Percentiles rank a stretch among this genome's conserved stretches.
Evolutionary conservation across 2,888 invertebrate species (phyloP).

Genomic region (Caenorhabditis sinica): DNA sequence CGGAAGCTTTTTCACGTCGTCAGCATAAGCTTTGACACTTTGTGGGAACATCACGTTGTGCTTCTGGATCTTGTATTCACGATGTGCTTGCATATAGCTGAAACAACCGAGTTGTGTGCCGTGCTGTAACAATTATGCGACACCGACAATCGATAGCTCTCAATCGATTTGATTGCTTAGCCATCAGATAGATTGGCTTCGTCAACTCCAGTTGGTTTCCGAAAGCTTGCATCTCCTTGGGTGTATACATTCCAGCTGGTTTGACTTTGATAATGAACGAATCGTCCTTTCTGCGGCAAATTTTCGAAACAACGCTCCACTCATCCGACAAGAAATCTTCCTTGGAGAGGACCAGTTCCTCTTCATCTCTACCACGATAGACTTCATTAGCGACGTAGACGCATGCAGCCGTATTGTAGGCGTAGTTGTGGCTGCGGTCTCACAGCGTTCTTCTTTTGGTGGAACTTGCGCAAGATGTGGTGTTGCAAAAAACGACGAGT

Average conservation of each 20-base stretch:
- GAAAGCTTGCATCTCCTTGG: slow-evolving; percentile 37
- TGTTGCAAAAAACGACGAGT: slow-evolving; percentile 26
- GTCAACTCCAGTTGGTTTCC: slow-evolving; percentile 19
- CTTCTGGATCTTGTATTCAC: slow-evolving; percentile 37
- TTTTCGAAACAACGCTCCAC: slow-evolving; percentile 23
- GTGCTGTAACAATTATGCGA: slow-evolving; percentile 39
- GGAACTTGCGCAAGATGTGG: slow-evolving; percentile 19
- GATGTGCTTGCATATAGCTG: slow-evolving; percentile 43
- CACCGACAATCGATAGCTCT: slow-evolving; percentile 72
- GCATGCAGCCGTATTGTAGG: slow-evolving; percentile 19
- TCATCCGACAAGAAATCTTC: slow-evolving; percentile 23
- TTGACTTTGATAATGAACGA: not conserved
- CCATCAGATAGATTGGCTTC: slow-evolving; percentile 3
- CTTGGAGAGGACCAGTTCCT: not conserved
- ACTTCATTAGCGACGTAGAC: slow-evolving; percentile 7
- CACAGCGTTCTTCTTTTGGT: not conserved
- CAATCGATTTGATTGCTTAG: slow-evolving; percentile 36
- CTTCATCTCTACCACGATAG: slow-evolving; percentile 7
- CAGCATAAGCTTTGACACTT: slow-evolving; percentile 27
- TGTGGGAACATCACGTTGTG: not conserved
- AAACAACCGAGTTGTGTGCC: slow-evolving; percentile 49
- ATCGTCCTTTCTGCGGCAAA: slow-evolving; percentile 6
- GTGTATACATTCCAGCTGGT: slow-evolving; percentile 26
- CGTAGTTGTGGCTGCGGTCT: not conserved
- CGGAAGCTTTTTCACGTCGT: slow-evolving; percentile 27